Conservation (phyloP, 1,140 invertebrate genomes). For the Rhizoglyphus robini region DNA sequence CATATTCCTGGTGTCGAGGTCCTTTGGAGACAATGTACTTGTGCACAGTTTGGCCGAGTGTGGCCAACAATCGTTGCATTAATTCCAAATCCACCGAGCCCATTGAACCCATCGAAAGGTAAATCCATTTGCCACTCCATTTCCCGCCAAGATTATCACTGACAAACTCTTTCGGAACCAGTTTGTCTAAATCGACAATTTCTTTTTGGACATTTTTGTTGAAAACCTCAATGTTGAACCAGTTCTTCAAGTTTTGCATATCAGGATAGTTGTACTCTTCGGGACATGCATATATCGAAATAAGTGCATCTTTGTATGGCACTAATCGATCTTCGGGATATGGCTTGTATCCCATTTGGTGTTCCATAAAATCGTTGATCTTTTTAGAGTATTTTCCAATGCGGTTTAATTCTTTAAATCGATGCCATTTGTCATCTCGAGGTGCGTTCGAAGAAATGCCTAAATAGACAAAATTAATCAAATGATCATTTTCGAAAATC, state of each 20-base stretch:
- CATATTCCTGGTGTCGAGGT: not conserved
- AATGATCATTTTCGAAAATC: not conserved
- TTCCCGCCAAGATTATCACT: too few species aligned
- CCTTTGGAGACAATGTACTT: constrained; percentile 17
- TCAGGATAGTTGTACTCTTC: constrained; percentile 14
- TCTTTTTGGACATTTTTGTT: not conserved
- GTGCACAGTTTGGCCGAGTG: not conserved
- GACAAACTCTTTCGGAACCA: too few species aligned
- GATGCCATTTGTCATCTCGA: not conserved
- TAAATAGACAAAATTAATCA: not conserved
- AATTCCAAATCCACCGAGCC: constrained; percentile 25
- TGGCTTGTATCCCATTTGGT: not conserved
- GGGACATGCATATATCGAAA: constrained; percentile 17
- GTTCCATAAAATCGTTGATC: not conserved
- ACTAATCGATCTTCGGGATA: not conserved
- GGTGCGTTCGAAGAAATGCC: not conserved
- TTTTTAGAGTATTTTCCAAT: not conserved
- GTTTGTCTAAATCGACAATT: not conserved
- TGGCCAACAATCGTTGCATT: constrained; percentile 14
- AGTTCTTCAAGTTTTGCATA: not conserved
- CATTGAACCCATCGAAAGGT: constrained; percentile 16
- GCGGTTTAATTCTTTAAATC: not conserved
- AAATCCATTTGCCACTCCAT: constrained; percentile 18
- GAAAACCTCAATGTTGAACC: constrained; percentile 16
- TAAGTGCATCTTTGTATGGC: not conserved